These are phyloP conservation scores for Pagetopsis macropterus DNA, from an alignment of 2,797 vertebrate species.

Conservation along the genomic window DNA sequence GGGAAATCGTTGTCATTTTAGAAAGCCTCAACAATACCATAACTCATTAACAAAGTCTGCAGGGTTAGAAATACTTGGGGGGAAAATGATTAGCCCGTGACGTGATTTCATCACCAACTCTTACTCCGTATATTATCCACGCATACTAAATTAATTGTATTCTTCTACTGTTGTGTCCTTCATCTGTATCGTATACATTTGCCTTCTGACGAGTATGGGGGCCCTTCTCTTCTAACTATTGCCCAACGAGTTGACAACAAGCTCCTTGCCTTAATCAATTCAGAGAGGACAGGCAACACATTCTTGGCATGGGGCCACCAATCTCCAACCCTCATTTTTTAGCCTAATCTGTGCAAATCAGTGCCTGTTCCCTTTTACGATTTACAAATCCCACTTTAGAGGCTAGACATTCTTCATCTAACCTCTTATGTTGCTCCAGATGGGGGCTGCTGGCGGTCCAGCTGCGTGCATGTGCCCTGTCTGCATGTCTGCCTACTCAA, in stretches of 20 bases:
- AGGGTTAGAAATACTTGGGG: neutral
- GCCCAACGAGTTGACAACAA: slow-evolving; percentile 29
- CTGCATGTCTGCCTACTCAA: slow-evolving; percentile 69
- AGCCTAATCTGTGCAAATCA: slow-evolving; percentile 74
- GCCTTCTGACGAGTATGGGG: slow-evolving; percentile 11
- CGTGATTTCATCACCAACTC: slow-evolving; percentile 11
- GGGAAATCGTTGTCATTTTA: neutral
- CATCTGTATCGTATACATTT: slow-evolving; percentile 12
- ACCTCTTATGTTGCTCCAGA: slow-evolving; percentile 54
- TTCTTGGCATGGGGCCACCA: slow-evolving; percentile 60
- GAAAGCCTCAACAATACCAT: neutral
- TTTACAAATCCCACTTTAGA: slow-evolving; percentile 66
- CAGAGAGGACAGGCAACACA: slow-evolving; percentile 53
- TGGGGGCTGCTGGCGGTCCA: slow-evolving; percentile 41
- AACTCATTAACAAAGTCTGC: slow-evolving; percentile 4
- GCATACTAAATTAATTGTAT: neutral
- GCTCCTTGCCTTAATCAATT: slow-evolving; percentile 57
- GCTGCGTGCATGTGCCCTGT: slow-evolving; percentile 47
- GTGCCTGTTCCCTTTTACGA: slow-evolving; percentile 61
- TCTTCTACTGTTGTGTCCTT: neutral
- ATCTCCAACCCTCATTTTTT: slow-evolving; percentile 48
- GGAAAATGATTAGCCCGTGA: slow-evolving; percentile 4
- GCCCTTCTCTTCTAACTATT: neutral
- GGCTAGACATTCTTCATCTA: slow-evolving; percentile 63
- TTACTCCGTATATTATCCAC: neutral